phyloP scores from a whole-genome alignment of 2,797 vertebrate species.

The Myotis planiceps region DNA sequence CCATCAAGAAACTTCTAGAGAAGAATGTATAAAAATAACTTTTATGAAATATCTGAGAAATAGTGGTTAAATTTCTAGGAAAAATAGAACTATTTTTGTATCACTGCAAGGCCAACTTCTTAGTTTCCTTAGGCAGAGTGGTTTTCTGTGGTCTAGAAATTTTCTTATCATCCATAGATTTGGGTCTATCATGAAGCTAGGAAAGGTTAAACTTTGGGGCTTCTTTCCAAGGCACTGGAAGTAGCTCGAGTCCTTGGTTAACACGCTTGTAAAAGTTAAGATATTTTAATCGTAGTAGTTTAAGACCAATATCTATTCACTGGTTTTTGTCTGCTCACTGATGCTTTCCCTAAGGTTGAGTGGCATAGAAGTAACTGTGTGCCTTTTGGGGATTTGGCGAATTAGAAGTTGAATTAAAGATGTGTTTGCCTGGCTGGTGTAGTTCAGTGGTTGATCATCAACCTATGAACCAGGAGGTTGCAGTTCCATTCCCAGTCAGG shows the following conservation, averaged over 20 bases:
- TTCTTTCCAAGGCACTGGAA: not conserved
- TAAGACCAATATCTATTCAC: not conserved
- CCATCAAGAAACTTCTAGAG: not conserved
- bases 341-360: not conserved
- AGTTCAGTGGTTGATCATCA: no score
- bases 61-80: not conserved
- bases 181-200: not conserved
- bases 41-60: not conserved
- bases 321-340: not conserved
- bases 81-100: not conserved
- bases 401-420: not conserved
- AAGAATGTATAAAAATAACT: not conserved
- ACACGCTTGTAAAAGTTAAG: not conserved
- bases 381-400: not conserved
- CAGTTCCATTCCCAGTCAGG: no score
- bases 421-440: not conserved
- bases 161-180: not conserved
- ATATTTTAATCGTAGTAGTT: not conserved
- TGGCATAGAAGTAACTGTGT: not conserved
- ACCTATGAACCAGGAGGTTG: no score
- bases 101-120: not conserved
- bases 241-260: not conserved
- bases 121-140: not conserved
- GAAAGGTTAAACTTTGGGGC: not conserved
- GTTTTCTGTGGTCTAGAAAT: not conserved